Evolutionary conservation across 2,888 invertebrate species (phyloP).

Genomic region (Dascillus cervinus): DNA sequence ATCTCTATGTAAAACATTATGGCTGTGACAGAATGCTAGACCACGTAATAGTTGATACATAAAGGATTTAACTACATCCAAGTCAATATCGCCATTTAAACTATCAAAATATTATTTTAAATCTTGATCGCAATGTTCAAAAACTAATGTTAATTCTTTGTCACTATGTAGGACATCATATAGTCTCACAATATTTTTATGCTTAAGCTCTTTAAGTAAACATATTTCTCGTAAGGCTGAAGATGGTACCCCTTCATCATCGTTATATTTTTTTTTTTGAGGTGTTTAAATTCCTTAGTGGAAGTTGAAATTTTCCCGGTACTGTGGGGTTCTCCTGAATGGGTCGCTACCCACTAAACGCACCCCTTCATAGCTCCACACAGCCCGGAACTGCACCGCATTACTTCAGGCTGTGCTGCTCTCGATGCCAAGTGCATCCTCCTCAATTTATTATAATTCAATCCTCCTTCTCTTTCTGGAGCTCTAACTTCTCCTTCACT

Average conservation of each 20-base stretch:
- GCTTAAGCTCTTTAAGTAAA: constrained; percentile 93
- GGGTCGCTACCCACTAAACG: too few relatives aligned
- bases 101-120: constrained; percentile 99
- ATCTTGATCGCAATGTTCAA: constrained; percentile 98
- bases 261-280: too few relatives aligned
- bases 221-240: constrained; percentile 98
- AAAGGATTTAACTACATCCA: constrained; percentile 90
- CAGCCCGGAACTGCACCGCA: too few relatives aligned
- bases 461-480: too few relatives aligned
- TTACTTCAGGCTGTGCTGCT: too few relatives aligned
- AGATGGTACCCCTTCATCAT: constrained; percentile 98
- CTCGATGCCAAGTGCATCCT: too few relatives aligned
- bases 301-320: too few relatives aligned
- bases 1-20: constrained; percentile 93
- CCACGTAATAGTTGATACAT: constrained; percentile 93
- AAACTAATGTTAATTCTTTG: constrained; percentile 93
- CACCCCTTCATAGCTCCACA: too few relatives aligned
- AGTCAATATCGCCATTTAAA: constrained; percentile 95
- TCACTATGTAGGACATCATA: constrained; percentile 98
- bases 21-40: constrained; percentile 94
- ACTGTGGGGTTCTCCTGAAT: too few relatives aligned
- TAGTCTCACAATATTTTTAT: constrained; percentile 94
- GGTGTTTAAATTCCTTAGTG: too few relatives aligned
- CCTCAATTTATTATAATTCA: too few relatives aligned
- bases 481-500: too few relatives aligned